Evolutionary conservation across 2,888 invertebrate genomes (phyloP), one percentile per base, ranked within the genome.

Genomic region (Herminia tarsipennalis): DNA sequence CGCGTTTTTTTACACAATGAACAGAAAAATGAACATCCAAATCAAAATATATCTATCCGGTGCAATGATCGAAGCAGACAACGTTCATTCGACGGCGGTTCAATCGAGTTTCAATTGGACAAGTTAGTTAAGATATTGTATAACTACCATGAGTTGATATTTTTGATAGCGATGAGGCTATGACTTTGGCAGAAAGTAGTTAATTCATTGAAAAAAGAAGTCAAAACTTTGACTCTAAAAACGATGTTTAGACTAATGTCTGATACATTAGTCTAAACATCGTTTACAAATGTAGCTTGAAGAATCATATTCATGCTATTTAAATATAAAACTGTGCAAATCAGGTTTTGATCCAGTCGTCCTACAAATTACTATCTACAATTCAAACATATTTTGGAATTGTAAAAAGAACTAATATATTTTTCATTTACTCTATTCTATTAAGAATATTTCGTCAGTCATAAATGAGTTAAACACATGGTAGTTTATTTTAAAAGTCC

Each of bases 21-120:
- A 46, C 46, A 30, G 28, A 46, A 47, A 41, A 76, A 88, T 83
- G 81, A 83, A 87, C 86, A 85, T 83, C 69, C 71, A 86, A 86
- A 80, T 70, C 64, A 83, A 79, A 82, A 55, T 78, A 87, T 88
- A 88, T 83, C 73, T 71, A 74, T 69, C 84, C 88, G 84, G 88
- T 90, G 89, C 88, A 83, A 85, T 88, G 83, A 83, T 77, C 67
- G 66, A 87, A 88, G 86, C 86, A 75, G 77, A 83, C 84, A 82
- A 80, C 79, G 81, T 76, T 57, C 51, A 50, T 36, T 50, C 32
- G 69, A n/a, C 65, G 64, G 73, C 59, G 65, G 78, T 82, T 87
- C 76, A 83, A 88, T 87, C 82, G 82, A 88, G 89, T 66, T 48
- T 33, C 13, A 9, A 10, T 5, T 3, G 20, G 20, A 14, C 8